Evolutionary conservation across 2,888 invertebrate genomes (phyloP).

Genomic region (Limnephilus lunatus): DNA sequence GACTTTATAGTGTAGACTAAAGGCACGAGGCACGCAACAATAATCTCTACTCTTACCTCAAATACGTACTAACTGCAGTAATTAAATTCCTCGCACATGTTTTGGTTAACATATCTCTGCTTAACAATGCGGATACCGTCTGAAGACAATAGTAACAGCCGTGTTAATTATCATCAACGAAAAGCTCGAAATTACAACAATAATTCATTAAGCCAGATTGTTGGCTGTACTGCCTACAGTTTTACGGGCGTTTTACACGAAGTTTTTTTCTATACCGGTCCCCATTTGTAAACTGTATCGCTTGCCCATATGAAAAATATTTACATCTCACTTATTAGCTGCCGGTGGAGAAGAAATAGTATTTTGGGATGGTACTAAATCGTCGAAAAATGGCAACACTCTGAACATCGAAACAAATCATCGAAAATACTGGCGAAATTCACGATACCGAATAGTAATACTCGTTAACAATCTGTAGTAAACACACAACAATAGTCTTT

Average conservation of each 20-base stretch:
- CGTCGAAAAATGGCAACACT: too few relatives aligned
- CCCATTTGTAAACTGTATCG: too few relatives aligned
- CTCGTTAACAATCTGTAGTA: too few relatives aligned
- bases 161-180: conserved; percentile 34
- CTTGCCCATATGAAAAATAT: too few relatives aligned
- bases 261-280: too few relatives aligned
- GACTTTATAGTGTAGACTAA: background rate
- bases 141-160: background rate
- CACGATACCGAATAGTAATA: too few relatives aligned
- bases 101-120: background rate
- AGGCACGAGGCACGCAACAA: background rate
- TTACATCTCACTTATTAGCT: too few relatives aligned
- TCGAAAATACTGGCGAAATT: too few relatives aligned
- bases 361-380: too few relatives aligned
- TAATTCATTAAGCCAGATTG: conserved; percentile 36
- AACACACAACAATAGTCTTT: too few relatives aligned
- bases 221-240: background rate
- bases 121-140: conserved; percentile 22
- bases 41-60: background rate
- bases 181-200: conserved; percentile 33
- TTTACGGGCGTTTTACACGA: background rate
- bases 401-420: too few relatives aligned
- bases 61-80: background rate
- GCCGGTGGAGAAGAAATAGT: too few relatives aligned
- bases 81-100: background rate